Percentiles rank a stretch among this genome's conserved stretches.
Evolutionary conservation across 2,797 vertebrate species (phyloP).

Genomic region (Gallirallus australis): DNA sequence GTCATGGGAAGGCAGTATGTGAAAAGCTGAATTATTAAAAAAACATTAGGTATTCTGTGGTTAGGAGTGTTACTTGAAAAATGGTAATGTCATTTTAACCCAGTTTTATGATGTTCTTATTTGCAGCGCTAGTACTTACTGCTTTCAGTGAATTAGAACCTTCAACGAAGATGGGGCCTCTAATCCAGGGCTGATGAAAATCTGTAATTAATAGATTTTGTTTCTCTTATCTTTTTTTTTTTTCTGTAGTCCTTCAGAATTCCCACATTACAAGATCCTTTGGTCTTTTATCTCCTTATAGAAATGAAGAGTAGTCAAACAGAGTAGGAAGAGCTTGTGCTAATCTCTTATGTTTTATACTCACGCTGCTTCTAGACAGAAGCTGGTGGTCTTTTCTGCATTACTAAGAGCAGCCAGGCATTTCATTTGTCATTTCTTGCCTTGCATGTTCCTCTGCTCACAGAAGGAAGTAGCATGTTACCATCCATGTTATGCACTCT

Average conservation of each 20-base stretch:
- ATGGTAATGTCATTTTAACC: slow-evolving; percentile 35
- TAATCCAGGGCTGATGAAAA: slow-evolving; percentile 53
- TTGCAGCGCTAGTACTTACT: slow-evolving; percentile 17
- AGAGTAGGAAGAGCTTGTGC: slow-evolving; percentile 1
- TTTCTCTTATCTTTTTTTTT: not conserved
- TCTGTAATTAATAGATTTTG: slow-evolving; percentile 65
- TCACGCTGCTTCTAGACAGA: not conserved
- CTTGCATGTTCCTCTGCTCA: not conserved
- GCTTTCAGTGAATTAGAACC: slow-evolving; percentile 53
- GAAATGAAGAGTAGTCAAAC: slow-evolving; percentile 13
- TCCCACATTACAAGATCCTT: slow-evolving; percentile 7
- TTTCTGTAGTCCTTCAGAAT: not conserved
- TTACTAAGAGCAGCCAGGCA: not conserved
- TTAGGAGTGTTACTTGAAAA: not conserved
- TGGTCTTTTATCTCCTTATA: slow-evolving; percentile 42
- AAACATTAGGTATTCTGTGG: not conserved
- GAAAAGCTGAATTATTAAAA: slow-evolving; percentile 15
- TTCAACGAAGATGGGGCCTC: slow-evolving; percentile 50
- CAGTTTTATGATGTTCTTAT: slow-evolving; percentile 62
- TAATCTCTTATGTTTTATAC: slow-evolving; percentile 21
- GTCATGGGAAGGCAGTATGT: not conserved
- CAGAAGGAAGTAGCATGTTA: not conserved
- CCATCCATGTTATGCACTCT: accelerated
- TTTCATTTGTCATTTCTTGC: not conserved
- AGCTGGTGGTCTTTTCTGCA: not conserved